phyloP scores from a whole-genome alignment of 2,888 invertebrate genomes.

The Philaethria dido region DNA sequence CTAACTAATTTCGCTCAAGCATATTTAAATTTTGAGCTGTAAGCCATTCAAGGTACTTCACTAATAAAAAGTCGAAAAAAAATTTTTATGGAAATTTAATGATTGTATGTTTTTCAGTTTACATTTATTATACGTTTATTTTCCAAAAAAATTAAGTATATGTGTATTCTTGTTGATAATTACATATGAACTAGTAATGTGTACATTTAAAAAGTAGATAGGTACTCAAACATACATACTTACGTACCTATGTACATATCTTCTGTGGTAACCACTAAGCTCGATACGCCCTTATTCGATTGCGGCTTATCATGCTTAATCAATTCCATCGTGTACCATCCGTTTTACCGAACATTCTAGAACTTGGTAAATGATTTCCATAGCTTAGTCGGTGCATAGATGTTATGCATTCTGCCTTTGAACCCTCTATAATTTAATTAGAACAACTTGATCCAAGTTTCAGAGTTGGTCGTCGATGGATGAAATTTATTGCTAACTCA shows the following conservation, averaged over 20 bases:
- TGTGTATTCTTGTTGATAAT: not conserved
- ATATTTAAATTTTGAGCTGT: too few relatives aligned
- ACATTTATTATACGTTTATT: too few relatives aligned
- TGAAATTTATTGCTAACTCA: conserved; percentile 66
- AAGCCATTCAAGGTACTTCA: too few relatives aligned
- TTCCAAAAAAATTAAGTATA: not conserved
- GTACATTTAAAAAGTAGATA: not conserved
- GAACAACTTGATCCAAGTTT: conserved; percentile 62
- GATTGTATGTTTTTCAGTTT: too few relatives aligned
- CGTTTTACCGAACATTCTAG: conserved; percentile 34
- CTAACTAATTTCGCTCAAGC: not conserved
- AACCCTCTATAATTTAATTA: conserved; percentile 78
- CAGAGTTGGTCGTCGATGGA: conserved; percentile 53
- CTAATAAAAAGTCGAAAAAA: too few relatives aligned
- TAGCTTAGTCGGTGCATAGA: conserved; percentile 56
- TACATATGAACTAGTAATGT: not conserved
- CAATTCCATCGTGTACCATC: conserved; percentile 38
- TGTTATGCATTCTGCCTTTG: conserved; percentile 76
- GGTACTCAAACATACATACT: not conserved
- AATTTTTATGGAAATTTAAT: too few relatives aligned
- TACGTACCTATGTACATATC: not conserved
- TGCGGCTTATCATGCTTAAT: conserved; percentile 33
- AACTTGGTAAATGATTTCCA: conserved; percentile 68
- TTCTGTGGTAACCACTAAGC: conserved; percentile 13
- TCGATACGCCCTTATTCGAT: conserved; percentile 34